Evolutionary conservation across 1,140 invertebrate genomes (phyloP).

Genomic region (Cydia strobilella): DNA sequence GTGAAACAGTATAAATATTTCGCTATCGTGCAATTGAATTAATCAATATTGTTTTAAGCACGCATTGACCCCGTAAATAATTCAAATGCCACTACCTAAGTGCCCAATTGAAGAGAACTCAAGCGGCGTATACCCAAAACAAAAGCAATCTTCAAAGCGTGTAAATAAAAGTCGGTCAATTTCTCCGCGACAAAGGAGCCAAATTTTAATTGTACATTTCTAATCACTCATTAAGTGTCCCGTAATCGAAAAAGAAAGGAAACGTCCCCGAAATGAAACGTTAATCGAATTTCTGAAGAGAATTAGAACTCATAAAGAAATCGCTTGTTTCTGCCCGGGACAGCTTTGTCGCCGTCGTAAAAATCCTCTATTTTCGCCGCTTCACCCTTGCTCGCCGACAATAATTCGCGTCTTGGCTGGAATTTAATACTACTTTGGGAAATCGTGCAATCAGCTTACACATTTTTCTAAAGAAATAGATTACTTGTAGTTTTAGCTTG

Average conservation of each 20-base stretch:
- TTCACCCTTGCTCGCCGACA: conserved; percentile 42
- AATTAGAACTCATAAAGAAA: conserved; percentile 65
- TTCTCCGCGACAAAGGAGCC: conserved; percentile 10
- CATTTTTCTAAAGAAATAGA: not conserved
- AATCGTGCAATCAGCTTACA: conserved; percentile 15
- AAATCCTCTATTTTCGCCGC: conserved; percentile 62
- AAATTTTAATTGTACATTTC: conserved; percentile 29
- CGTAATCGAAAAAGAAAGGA: conserved; percentile 38
- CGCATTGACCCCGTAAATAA: not conserved
- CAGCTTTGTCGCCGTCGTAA: conserved; percentile 53
- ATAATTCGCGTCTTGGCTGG: conserved; percentile 48
- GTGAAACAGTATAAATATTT: too few species aligned
- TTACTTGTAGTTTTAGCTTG: not conserved
- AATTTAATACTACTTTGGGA: conserved; percentile 19
- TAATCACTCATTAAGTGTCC: conserved; percentile 42
- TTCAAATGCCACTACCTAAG: not conserved
- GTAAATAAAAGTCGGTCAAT: conserved; percentile 31
- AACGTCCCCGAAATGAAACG: conserved; percentile 47
- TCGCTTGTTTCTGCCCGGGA: conserved; percentile 54
- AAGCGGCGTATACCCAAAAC: conserved; percentile 9
- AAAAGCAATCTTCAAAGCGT: conserved; percentile 27
- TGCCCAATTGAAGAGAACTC: not conserved
- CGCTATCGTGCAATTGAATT: too few species aligned
- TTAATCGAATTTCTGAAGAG: conserved; percentile 64
- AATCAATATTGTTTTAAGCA: not conserved